phyloP scores from a whole-genome alignment of 2,888 invertebrate genomes.

The Calliopum simillimum region DNA sequence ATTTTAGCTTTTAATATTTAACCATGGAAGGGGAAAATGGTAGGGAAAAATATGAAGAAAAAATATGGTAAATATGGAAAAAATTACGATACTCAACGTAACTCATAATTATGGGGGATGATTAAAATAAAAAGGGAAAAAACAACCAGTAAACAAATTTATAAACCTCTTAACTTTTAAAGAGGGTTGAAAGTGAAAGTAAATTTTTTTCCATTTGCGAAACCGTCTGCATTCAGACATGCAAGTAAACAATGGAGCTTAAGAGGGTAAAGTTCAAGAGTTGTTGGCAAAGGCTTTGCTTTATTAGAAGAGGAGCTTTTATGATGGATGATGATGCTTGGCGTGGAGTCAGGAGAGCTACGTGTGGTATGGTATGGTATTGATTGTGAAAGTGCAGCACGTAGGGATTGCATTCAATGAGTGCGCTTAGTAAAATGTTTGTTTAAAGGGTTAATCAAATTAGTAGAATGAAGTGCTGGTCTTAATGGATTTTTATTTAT shows the following conservation, averaged over 20 bases:
- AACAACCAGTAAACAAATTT: conserved; percentile 18
- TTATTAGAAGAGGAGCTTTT: too few species aligned
- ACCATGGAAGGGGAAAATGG: neutral
- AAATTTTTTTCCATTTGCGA: too few species aligned
- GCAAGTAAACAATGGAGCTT: conserved; percentile 17
- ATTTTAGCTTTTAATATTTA: neutral
- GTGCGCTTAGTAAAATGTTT: too few species aligned
- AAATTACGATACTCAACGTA: neutral
- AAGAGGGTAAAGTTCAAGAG: conserved; percentile 30
- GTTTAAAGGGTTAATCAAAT: too few species aligned
- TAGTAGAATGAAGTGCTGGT: too few species aligned
- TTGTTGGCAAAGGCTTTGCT: conserved; percentile 21
- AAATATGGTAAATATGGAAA: neutral
- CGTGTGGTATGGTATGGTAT: too few species aligned
- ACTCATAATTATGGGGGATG: neutral
- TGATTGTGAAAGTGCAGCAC: too few species aligned
- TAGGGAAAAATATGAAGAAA: neutral
- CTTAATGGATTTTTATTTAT: too few species aligned
- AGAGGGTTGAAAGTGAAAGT: conserved; percentile 27
- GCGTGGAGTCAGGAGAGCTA: too few species aligned
- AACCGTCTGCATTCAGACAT: too few species aligned
- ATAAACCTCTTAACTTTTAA: conserved; percentile 31
- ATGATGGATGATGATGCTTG: too few species aligned
- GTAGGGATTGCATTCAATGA: too few species aligned
- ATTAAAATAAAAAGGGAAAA: conserved; percentile 1